These are phyloP conservation scores for Pasiphila rectangulata DNA, from an alignment of 2,888 invertebrate species.

Conservation along the genomic window DNA sequence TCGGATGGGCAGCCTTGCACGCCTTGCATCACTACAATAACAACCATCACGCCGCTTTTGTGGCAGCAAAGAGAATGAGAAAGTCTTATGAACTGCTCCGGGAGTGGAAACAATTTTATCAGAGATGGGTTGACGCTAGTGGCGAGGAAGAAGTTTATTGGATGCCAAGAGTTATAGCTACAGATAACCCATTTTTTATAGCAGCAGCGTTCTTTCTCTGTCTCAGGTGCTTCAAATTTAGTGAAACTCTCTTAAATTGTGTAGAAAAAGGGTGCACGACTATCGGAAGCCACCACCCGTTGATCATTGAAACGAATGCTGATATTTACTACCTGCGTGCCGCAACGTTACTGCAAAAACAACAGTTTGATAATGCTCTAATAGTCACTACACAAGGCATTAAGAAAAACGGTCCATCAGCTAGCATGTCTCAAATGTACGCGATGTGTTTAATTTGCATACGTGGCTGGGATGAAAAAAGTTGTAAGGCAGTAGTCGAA, in stretches of 20 bases:
- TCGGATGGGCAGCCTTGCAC: constrained; percentile 71
- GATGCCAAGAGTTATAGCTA: constrained; percentile 50
- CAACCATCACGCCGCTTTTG: constrained; percentile 54
- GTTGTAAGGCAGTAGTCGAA: constrained; percentile 51
- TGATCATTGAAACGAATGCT: constrained; percentile 20
- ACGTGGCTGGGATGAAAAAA: constrained; percentile 58
- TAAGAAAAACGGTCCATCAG: constrained; percentile 55
- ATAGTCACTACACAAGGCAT: constrained; percentile 47
- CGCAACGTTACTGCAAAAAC: constrained; percentile 53
- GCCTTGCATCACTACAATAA: constrained; percentile 53
- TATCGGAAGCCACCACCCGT: constrained; percentile 12
- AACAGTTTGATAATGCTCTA: constrained; percentile 49
- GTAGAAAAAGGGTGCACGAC: constrained; percentile 52
- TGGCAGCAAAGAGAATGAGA: constrained; percentile 65
- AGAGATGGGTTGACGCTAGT: constrained; percentile 58
- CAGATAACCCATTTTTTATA: constrained; percentile 57
- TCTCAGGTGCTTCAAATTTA: constrained; percentile 61
- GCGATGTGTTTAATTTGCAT: constrained; percentile 50
- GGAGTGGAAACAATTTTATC: constrained; percentile 59
- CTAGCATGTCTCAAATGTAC: constrained; percentile 61
- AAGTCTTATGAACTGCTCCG: constrained; percentile 56
- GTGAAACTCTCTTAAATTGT: constrained; percentile 56
- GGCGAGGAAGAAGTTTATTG: constrained; percentile 69
- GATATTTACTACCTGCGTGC: constrained; percentile 61
- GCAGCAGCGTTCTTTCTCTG: constrained; percentile 73